Evolutionary conservation across 1,140 invertebrate species (phyloP), one percentile per base, ranked within the genome.

Genomic region (Pygmarrhopalites habei): DNA sequence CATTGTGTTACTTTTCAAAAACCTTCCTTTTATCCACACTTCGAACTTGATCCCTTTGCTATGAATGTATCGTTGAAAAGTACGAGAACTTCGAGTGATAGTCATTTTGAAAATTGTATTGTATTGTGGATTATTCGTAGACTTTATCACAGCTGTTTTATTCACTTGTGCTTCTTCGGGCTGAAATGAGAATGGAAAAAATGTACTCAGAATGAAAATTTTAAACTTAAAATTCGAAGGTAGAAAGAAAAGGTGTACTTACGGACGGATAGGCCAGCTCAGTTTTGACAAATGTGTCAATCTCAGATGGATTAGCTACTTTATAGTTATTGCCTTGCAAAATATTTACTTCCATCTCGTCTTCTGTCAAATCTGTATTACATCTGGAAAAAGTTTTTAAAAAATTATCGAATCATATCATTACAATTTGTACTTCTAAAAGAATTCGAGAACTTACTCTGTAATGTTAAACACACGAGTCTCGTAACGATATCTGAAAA

Each of bases 401-500:
- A n/a, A n/a, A n/a, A 55, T 70, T 55, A 47, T 32, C 29, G 30
- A 55, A 55, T 19, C n/a, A n/a, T n/a, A n/a, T n/a, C n/a, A n/a
- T n/a, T n/a, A n/a, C n/a, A n/a, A n/a, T n/a, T n/a, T n/a, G n/a
- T n/a, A n/a, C n/a, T n/a, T n/a, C n/a, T n/a, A n/a, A 4, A 2
- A 23, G 30, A 60, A 56, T 44, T 49, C 51, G 25, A 25, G n/a
- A 26, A 60, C 65, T 62, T 67, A 70, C 68, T 71, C 69, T 32
- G 69, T 71, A 25, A 71, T 68, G 39, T 60, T 66, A 55, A 71
- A 71, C 46, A 71, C 64, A 41, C 66, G 85, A 12, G 81, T 88
- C 78, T 97, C 94, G 74, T 96, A 97, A 76, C 95, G 94, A 79
- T 95, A n/a, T n/a, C n/a, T n/a, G n/a, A n/a, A n/a, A n/a, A n/a